Conservation (phyloP, 2,888 invertebrate species). For the Pyrrhopygopsis socrates region DNA sequence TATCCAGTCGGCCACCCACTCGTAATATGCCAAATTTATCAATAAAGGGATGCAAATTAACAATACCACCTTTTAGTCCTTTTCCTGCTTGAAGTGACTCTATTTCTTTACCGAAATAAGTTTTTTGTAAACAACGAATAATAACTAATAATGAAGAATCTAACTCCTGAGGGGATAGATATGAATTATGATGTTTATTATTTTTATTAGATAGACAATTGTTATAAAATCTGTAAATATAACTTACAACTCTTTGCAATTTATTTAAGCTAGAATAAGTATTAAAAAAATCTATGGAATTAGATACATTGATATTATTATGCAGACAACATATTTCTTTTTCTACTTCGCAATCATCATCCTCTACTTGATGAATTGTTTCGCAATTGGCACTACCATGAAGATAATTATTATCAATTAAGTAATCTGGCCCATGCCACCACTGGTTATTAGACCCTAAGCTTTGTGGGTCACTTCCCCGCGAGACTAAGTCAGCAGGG, state of each 20-base stretch:
- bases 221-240: background rate
- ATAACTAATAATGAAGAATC: background rate
- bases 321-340: background rate
- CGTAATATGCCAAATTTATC: background rate
- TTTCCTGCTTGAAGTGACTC: background rate
- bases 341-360: background rate
- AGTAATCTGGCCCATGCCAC: background rate
- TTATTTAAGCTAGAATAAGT: background rate
- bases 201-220: background rate
- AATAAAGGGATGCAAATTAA: background rate
- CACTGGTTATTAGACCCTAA: background rate
- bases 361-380: background rate
- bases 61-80: background rate
- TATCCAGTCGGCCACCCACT: background rate
- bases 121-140: background rate
- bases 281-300: background rate
- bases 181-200: background rate
- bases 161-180: background rate
- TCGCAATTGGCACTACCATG: background rate
- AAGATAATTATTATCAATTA: background rate
- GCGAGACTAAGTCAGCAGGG: no score
- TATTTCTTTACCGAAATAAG: background rate
- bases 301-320: background rate
- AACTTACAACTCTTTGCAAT: background rate
- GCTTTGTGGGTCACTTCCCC: no score